Base-by-base conservation (phyloP, 2,113 vertebrate species). In the Cardinalis cardinalis region DNA sequence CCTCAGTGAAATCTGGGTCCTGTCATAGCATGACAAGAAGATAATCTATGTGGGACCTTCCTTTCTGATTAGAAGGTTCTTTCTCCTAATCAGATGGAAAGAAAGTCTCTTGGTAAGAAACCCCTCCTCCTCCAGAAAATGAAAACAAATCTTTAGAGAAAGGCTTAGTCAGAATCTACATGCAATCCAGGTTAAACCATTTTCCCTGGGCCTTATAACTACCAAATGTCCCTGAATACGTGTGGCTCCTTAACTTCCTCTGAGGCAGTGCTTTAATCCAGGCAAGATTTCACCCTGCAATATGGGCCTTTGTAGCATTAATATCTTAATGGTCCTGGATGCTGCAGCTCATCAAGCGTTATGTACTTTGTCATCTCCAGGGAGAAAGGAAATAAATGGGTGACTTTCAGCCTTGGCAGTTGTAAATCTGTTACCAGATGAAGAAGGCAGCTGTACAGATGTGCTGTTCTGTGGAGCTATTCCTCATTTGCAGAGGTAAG, bases 131-230 rank as follows among this genome's bases (percentile, higher is more conserved):
- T 87, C 56, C 69, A 92, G 70, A 94, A 93, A 86, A 83, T 74
- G 44, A 86, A 96, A 96, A 83, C 76, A 95, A 95, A 89, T 94
- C 92, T 95, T 95, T 71, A 71, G 79, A 90, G 87, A 81, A 92
- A 96, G 84, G 94, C 85, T 96, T 95, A 91, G 87, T 80, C 83
- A 91, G 92, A 96, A 66, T 56, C 72, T 72, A 90, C 83, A 58
- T 34, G 70, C 92, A 91, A 95, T 95, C 82, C 48, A 95, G 63
- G 59, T 95, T 96, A 96, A 96, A 93, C 29, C 55, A 68, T 96
- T 95, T 91, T 93, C 84, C 77, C 34, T 32, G 14, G 41, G 73
- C 66, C 64, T 58, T 95, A 23, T 19, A 90, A 86, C 46, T 18
- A 88, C 73, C 44, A 87, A 95, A 79, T 77, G 34, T 11, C 52